phyloP scores from a whole-genome alignment of 2,888 invertebrate species.

The Monopis laevigella region DNA sequence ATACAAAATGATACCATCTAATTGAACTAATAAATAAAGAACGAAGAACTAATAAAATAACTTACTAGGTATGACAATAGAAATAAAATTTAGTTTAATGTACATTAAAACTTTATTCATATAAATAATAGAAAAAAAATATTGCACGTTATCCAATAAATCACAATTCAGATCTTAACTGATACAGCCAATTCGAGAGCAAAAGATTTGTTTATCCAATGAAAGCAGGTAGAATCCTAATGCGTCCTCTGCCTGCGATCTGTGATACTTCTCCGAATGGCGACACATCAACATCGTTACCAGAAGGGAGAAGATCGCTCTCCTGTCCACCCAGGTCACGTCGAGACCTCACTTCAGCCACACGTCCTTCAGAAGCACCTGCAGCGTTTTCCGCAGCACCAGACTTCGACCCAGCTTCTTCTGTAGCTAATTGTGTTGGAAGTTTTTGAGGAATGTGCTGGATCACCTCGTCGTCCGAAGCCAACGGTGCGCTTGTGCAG shows the following conservation, averaged over 20 bases:
- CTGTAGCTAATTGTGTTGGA: constrained; percentile 54
- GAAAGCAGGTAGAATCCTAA: constrained; percentile 50
- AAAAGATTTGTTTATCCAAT: constrained; percentile 34
- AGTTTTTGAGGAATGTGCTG: constrained; percentile 48
- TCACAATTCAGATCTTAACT: neutral
- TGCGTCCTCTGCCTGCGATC: constrained; percentile 42
- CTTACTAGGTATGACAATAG: too few species aligned
- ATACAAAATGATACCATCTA: too few species aligned
- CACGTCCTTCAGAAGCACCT: constrained; percentile 36
- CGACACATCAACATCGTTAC: constrained; percentile 37
- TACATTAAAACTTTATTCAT: neutral
- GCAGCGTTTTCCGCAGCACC: constrained; percentile 51
- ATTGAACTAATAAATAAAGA: too few species aligned
- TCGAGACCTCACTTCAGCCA: constrained; percentile 27
- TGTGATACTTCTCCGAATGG: constrained; percentile 43
- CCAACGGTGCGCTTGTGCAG: constrained; percentile 46
- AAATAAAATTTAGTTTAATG: neutral
- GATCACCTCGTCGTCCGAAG: constrained; percentile 48
- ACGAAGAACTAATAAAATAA: too few species aligned
- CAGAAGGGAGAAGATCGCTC: constrained; percentile 46
- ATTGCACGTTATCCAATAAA: neutral
- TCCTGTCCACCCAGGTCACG: constrained; percentile 44
- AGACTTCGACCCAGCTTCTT: constrained; percentile 37
- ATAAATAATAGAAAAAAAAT: neutral
- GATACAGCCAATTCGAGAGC: neutral